Conservation (phyloP, 2,113 vertebrate genomes). For the Uria lomvia region DNA sequence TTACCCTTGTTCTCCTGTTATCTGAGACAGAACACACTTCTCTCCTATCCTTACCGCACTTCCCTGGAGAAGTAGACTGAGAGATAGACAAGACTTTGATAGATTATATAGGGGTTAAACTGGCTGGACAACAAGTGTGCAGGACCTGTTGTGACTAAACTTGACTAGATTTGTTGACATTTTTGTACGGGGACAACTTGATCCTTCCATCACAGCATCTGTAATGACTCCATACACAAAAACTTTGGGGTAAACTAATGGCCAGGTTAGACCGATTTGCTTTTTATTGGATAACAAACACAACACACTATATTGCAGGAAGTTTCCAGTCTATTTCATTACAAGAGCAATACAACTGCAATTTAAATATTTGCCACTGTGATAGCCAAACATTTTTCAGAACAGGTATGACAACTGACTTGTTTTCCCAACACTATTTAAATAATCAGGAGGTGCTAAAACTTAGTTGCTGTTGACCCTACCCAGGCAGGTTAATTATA, state of each 20-base stretch:
- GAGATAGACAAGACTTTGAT: not conserved
- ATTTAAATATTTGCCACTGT: not conserved
- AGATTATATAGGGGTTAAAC: not conserved
- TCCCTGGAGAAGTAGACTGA: not conserved
- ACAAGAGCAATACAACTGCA: not conserved
- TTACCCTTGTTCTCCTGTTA: not conserved
- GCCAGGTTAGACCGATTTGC: not conserved
- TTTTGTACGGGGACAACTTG: not conserved
- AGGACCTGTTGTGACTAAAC: not conserved
- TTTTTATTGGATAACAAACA: not conserved
- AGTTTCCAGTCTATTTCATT: not conserved
- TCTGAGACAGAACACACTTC: not conserved
- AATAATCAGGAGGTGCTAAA: not conserved
- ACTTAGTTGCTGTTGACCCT: not conserved
- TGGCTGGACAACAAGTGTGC: not conserved
- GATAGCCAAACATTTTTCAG: not conserved
- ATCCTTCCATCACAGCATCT: not conserved
- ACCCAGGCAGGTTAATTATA: not conserved
- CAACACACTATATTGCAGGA: not conserved
- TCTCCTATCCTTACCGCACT: not conserved
- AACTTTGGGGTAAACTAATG: not conserved
- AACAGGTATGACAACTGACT: fast-evolving
- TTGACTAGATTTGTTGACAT: not conserved
- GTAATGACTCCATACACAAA: not conserved
- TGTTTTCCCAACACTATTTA: not conserved